Base-by-base conservation (phyloP, 2,888 invertebrate genomes). In the Epirrhoe alternata region DNA sequence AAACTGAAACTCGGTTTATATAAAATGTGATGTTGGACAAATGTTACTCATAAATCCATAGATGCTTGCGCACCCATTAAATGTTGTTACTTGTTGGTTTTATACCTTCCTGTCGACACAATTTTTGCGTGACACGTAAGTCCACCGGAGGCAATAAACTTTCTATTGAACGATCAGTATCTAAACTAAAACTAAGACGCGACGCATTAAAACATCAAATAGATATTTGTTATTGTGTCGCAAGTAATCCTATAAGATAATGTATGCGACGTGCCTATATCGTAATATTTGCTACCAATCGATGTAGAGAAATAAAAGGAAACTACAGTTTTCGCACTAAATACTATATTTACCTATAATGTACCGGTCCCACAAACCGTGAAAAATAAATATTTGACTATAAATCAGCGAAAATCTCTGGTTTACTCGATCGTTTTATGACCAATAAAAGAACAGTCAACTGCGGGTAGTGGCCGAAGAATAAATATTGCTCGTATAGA, bases 371-470 rank as follows among this genome's bases (percentile, higher is more conserved):
- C 75, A 73, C 80, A 82, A 86, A 87, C 86, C 86, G 88, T 88
- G 89, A 88, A 90, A 90, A 92, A 89, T 86, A 92, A 92, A 92
- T 90, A 90, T 89, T 88, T 79, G 81, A 76, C 83, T 82, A 86
- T 91, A 92, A 90, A 92, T 91, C 90, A 86, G 85, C 81, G 82
- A 89, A 92, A 89, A 90, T 87, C 85, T 80, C 79, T 80, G 82
- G 86, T 89, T 90, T 86, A 86, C 87, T 84, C 81, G 82, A 83
- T 77, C 74, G 80, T 74, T 84, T 93, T 91, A 92, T 88, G 88
- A 88, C 89, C 82, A 90, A 92, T 93, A 93, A 93, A 93, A 90
- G 86, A 87, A 88, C 89, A 86, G 92, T 91, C 91, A 87, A 90
- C 90, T 77, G 82, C 84, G 85, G 83, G 83, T 82, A 84, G 87